These are phyloP conservation scores for Tuberolachnus salignus DNA, from an alignment of 2,888 invertebrate species.

Conservation along the genomic window DNA sequence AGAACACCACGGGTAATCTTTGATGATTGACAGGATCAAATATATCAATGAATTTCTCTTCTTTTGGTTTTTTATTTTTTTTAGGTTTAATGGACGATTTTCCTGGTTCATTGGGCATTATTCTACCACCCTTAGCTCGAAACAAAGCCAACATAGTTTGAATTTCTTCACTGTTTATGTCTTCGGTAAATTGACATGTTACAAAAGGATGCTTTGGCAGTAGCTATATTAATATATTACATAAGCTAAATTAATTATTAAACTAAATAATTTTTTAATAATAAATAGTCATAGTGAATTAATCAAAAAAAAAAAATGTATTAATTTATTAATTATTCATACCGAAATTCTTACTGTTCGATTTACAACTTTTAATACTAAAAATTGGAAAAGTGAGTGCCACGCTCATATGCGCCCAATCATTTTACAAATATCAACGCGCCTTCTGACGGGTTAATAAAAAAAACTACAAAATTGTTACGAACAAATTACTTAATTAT, in stretches of 20 bases:
- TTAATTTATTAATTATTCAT: no score
- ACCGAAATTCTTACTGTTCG: no score
- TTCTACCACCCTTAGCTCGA: conserved; percentile 81
- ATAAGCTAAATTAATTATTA: background rate
- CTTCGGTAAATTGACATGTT: conserved; percentile 71
- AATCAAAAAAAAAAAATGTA: no score
- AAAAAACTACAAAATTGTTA: no score
- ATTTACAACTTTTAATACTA: no score
- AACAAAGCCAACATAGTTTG: conserved; percentile 82
- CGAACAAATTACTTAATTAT: no score
- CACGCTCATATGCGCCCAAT: no score
- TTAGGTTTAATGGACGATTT: conserved; percentile 21
- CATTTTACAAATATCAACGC: no score
- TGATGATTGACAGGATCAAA: conserved; percentile 84
- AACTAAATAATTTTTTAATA: no score
- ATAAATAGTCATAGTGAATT: no score
- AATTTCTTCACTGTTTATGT: conserved; percentile 71
- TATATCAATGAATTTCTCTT: conserved; percentile 67
- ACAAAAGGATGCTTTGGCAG: conserved; percentile 73
- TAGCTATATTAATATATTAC: conserved; percentile 35
- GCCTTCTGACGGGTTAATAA: no score
- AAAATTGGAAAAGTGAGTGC: no score
- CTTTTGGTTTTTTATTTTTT: conserved; percentile 20
- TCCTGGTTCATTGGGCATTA: conserved; percentile 59
- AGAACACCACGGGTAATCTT: conserved; percentile 84